These are phyloP conservation scores for Itoplectis maculator DNA, from an alignment of 2,888 invertebrate species.

Conservation along the genomic window DNA sequence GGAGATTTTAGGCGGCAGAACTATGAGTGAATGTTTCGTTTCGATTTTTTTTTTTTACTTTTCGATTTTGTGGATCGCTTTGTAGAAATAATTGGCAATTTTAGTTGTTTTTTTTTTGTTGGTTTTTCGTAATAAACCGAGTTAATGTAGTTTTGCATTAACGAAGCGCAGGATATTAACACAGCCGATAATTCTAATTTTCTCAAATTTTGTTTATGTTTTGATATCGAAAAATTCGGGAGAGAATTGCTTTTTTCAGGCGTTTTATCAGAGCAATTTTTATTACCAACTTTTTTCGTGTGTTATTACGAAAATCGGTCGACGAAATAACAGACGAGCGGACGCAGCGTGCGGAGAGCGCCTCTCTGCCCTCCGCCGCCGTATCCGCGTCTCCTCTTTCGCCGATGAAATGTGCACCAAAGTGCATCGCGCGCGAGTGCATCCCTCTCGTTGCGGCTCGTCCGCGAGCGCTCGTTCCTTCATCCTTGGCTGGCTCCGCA, in stretches of 20 bases:
- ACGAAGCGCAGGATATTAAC: too few species aligned
- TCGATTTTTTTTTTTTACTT: too few species aligned
- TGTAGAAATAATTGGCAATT: too few species aligned
- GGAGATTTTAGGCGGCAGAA: too few species aligned
- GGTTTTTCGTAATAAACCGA: too few species aligned
- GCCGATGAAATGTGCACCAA: constrained; percentile 53
- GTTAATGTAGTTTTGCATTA: too few species aligned
- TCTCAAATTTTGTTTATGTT: too few species aligned
- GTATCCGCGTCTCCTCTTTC: neutral
- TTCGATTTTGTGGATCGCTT: too few species aligned
- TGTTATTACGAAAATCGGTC: neutral
- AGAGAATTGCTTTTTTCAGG: neutral
- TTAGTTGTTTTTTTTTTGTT: too few species aligned
- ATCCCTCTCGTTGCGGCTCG: constrained; percentile 63
- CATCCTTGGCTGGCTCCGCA: constrained; percentile 72
- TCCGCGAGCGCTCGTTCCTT: constrained; percentile 69
- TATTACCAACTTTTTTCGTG: neutral
- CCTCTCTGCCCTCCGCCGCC: neutral
- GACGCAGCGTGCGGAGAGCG: neutral
- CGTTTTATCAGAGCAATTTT: neutral
- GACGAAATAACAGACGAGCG: neutral
- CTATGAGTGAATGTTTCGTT: too few species aligned
- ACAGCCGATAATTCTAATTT: too few species aligned
- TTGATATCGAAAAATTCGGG: too few species aligned
- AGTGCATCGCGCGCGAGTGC: constrained; percentile 69